These are phyloP conservation scores for Sinocyclocheilus anophthalmus DNA, from an alignment of 2,113 vertebrate species.

Conservation along the genomic window DNA sequence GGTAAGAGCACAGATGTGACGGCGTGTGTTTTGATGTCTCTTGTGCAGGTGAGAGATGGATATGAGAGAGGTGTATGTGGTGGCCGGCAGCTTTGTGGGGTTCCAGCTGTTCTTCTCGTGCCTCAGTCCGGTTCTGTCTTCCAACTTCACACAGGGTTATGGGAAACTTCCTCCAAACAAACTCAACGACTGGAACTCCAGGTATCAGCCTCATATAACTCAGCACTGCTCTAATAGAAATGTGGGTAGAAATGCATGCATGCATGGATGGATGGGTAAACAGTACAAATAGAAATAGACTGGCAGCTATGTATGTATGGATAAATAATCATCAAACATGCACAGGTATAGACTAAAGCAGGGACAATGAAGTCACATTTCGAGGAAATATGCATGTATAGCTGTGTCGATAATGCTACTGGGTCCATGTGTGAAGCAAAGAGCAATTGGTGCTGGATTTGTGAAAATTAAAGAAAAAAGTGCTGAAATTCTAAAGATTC, in stretches of 20 bases:
- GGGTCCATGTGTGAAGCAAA: neutral
- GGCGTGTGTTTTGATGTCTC: neutral
- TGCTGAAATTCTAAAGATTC: too few relatives aligned
- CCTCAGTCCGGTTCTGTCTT: constrained; percentile 72
- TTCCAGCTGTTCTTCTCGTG: constrained; percentile 79
- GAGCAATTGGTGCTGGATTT: too few relatives aligned
- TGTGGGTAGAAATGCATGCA: neutral
- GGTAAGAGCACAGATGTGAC: neutral
- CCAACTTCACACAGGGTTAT: constrained; percentile 66
- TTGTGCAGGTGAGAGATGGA: constrained; percentile 78
- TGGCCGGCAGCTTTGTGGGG: constrained; percentile 75
- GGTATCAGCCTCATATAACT: constrained; percentile 61
- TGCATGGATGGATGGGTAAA: neutral
- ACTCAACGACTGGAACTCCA: constrained; percentile 82
- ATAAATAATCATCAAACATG: neutral
- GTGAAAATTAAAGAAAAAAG: neutral
- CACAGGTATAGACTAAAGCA: neutral
- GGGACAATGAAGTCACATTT: neutral
- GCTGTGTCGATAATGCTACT: neutral
- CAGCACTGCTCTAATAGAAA: neutral
- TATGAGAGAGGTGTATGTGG: constrained; percentile 78
- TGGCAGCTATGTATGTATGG: neutral
- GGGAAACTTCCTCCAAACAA: constrained; percentile 67
- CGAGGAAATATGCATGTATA: neutral
- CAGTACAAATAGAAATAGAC: neutral